phyloP scores from a whole-genome alignment of 2,113 vertebrate species.

The Lophura nycthemera region DNA sequence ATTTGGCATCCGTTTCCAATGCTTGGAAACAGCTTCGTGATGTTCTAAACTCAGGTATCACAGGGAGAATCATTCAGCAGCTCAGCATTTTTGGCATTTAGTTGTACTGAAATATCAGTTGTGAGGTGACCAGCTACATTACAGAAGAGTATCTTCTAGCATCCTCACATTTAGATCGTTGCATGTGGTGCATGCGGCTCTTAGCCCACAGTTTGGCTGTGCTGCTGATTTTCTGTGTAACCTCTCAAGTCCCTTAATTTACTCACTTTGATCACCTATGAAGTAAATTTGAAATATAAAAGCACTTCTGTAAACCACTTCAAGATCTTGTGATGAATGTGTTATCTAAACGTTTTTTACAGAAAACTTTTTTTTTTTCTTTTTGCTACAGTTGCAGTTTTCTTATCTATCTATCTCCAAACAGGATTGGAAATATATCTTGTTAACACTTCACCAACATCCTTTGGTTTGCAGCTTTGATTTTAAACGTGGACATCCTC shows the following conservation, averaged over 20 bases:
- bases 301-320: neutral
- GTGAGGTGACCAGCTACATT: neutral
- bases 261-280: neutral
- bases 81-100: neutral
- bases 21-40: neutral
- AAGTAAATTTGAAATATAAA: neutral
- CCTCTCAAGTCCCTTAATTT: neutral
- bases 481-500: neutral
- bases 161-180: neutral
- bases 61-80: neutral
- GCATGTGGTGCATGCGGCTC: neutral
- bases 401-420: neutral
- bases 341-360: neutral
- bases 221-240: neutral
- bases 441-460: neutral
- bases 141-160: neutral
- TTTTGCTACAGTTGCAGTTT: neutral
- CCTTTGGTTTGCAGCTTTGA: neutral
- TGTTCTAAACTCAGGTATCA: neutral
- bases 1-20: neutral
- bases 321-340: neutral
- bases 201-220: neutral
- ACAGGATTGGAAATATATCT: neutral
- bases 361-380: neutral
- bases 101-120: neutral